Percentiles rank a stretch among this genome's conserved stretches.
phyloP scores from a whole-genome alignment of 1,140 invertebrate genomes.

The Drosophila takahashii region DNA sequence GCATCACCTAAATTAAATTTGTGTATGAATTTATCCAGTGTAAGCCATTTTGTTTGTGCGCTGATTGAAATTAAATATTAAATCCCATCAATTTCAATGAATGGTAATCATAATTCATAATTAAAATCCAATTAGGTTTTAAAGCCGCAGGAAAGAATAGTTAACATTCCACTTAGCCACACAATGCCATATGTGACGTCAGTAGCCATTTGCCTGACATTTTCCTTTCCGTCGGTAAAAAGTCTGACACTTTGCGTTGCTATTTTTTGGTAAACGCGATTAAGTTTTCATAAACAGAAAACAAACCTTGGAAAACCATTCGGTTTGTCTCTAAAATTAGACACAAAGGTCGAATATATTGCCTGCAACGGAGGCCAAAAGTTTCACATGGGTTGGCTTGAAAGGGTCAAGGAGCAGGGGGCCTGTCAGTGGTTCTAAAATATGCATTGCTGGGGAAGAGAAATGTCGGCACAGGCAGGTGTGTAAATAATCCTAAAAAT shows the following conservation, averaged over 20 bases:
- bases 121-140: slow-evolving; percentile 7
- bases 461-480: slow-evolving; percentile 19
- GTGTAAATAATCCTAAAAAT: slow-evolving; percentile 3
- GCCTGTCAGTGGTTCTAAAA: slow-evolving; percentile 18
- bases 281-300: slow-evolving; percentile 36
- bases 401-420: background rate
- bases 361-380: slow-evolving; percentile 18
- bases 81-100: background rate
- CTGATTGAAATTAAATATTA: background rate
- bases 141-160: background rate
- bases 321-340: slow-evolving; percentile 30
- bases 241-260: slow-evolving; percentile 13
- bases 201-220: slow-evolving; percentile 5
- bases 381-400: background rate
- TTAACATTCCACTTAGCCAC: background rate
- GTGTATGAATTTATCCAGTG: background rate
- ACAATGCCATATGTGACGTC: slow-evolving; percentile 17
- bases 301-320: slow-evolving; percentile 21
- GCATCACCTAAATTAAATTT: background rate
- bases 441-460: slow-evolving; percentile 18
- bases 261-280: slow-evolving; percentile 12
- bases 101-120: slow-evolving; percentile 4
- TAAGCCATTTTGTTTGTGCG: background rate
- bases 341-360: slow-evolving; percentile 20
- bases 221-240: slow-evolving; percentile 10